phyloP scores from a whole-genome alignment of 2,113 vertebrate species.

The Heptranchias perlo region DNA sequence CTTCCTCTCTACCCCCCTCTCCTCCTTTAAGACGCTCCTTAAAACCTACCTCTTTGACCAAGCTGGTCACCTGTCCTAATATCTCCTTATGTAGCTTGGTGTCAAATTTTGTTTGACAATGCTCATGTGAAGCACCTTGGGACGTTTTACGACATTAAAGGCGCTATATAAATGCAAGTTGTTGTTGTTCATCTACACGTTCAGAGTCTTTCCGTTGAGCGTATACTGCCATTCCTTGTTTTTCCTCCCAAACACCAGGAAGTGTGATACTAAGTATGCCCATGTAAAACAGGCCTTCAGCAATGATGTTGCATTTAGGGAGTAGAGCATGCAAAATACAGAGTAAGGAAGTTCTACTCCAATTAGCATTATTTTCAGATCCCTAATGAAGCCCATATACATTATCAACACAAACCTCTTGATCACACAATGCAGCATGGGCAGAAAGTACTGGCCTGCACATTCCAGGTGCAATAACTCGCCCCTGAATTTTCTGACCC shows the following conservation, averaged over 20 bases:
- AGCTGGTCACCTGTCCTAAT: no score
- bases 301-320: background rate
- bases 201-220: background rate
- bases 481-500: no score
- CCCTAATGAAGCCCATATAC: background rate
- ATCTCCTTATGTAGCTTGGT: no score
- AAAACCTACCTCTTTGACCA: no score
- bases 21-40: no score
- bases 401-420: background rate
- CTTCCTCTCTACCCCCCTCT: no score
- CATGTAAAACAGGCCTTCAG: background rate
- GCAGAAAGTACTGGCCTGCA: background rate
- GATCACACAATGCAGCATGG: background rate
- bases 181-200: background rate
- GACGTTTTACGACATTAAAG: no score
- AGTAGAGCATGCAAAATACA: background rate
- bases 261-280: background rate
- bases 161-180: no score
- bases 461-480: no score
- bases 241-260: background rate
- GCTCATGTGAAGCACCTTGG: no score
- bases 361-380: background rate
- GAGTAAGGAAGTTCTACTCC: background rate
- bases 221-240: background rate
- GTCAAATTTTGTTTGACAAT: no score